phyloP scores from a whole-genome alignment of 1,140 invertebrate species.

The Agrypnia vestita region DNA sequence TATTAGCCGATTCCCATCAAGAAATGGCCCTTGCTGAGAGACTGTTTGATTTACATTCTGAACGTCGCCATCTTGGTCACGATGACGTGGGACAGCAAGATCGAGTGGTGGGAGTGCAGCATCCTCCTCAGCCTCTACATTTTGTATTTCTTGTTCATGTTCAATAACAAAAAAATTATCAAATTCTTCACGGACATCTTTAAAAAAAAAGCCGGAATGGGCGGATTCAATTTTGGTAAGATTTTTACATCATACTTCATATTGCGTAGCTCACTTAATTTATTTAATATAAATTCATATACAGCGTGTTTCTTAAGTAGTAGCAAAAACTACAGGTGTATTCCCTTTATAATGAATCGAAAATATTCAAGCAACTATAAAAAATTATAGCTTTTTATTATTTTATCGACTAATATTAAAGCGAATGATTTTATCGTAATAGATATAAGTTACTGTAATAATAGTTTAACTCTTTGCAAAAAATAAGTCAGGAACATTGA shows the following conservation, averaged over 20 bases:
- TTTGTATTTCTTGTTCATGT: slow-evolving; percentile 79
- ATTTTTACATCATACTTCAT: not conserved
- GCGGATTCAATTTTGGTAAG: slow-evolving; percentile 32
- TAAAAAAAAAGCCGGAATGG: not conserved
- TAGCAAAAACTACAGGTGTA: no score
- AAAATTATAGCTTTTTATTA: no score
- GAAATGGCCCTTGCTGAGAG: slow-evolving; percentile 88
- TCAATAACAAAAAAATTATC: slow-evolving; percentile 68
- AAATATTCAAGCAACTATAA: no score
- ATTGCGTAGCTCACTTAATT: not conserved
- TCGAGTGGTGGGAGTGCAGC: slow-evolving; percentile 86
- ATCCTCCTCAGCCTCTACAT: slow-evolving; percentile 80
- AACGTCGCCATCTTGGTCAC: slow-evolving; percentile 83
- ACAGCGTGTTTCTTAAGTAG: no score
- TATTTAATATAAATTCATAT: no score
- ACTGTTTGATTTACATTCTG: slow-evolving; percentile 86
- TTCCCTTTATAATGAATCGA: no score
- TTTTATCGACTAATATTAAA: no score
- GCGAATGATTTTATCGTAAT: no score
- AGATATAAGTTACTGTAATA: no score
- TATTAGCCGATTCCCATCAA: slow-evolving; percentile 87
- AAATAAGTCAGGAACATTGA: no score
- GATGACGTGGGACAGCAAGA: slow-evolving; percentile 85
- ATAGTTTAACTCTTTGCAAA: no score
- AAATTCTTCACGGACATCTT: slow-evolving; percentile 8